These are phyloP conservation scores for Ennomos quercinarius DNA, from an alignment of 2,888 invertebrate species.

Conservation along the genomic window DNA sequence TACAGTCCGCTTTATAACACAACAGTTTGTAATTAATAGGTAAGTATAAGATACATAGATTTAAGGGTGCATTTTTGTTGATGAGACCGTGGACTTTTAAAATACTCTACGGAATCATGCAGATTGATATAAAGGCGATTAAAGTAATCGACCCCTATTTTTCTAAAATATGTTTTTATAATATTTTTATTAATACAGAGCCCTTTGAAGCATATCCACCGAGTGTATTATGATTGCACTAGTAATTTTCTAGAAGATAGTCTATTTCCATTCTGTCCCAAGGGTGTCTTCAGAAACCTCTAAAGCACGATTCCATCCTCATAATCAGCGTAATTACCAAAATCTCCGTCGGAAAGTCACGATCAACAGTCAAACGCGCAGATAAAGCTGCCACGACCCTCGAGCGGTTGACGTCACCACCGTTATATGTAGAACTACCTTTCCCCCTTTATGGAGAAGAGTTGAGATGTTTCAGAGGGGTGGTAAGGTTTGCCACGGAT, in stretches of 20 bases:
- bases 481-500: slow-evolving; percentile 44
- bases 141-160: no score
- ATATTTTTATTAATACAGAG: no score
- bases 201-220: no score
- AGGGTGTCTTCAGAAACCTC: slow-evolving; percentile 47
- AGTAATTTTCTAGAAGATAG: no score
- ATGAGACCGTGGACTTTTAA: no score
- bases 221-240: neutral
- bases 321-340: slow-evolving; percentile 82
- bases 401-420: slow-evolving; percentile 62
- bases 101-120: no score
- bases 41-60: no score
- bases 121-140: no score
- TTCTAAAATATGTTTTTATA: no score
- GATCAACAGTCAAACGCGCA: slow-evolving; percentile 76
- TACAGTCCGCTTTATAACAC: no score
- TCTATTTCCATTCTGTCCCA: slow-evolving; percentile 37
- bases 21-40: no score
- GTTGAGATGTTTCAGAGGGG: slow-evolving; percentile 19
- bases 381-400: slow-evolving; percentile 80
- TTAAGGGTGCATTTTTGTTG: no score
- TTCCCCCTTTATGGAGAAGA: slow-evolving; percentile 29
- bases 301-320: slow-evolving; percentile 66
- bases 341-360: slow-evolving; percentile 82
- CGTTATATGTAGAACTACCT: slow-evolving; percentile 54